These are phyloP conservation scores for Anoplophora glabripennis DNA, from an alignment of 1,140 invertebrate species.

Conservation along the genomic window DNA sequence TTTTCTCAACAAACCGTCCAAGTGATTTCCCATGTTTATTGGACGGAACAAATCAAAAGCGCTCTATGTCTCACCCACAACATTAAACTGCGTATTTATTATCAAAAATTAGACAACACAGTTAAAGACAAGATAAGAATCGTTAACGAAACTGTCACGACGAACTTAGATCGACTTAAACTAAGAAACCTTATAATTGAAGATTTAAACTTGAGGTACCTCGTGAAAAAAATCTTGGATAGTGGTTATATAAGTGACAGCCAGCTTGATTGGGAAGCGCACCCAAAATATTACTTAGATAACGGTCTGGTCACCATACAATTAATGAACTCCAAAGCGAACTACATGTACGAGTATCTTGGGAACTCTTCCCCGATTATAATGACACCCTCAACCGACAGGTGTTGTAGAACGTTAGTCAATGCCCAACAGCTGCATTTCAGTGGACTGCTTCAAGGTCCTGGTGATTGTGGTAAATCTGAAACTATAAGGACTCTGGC, in stretches of 20 bases:
- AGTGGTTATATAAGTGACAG: not conserved
- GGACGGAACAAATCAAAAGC: constrained; percentile 25
- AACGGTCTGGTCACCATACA: constrained; percentile 71
- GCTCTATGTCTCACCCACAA: constrained; percentile 20
- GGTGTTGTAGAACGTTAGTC: constrained; percentile 81
- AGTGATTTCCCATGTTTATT: constrained; percentile 19
- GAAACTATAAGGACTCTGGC: constrained; percentile 80
- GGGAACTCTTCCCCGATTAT: constrained; percentile 71
- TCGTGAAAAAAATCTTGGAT: constrained; percentile 11
- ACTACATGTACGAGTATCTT: constrained; percentile 90
- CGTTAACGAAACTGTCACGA: constrained; percentile 4
- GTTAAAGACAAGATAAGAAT: constrained; percentile 22
- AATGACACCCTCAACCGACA: constrained; percentile 75
- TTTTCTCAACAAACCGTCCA: constrained; percentile 24
- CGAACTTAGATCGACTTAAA: constrained; percentile 9
- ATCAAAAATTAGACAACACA: constrained; percentile 11
- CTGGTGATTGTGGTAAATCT: constrained; percentile 82
- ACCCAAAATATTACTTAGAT: constrained; percentile 87
- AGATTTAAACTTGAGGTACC: constrained; percentile 19
- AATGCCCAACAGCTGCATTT: constrained; percentile 76
- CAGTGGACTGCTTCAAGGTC: constrained; percentile 76
- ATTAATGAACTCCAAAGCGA: constrained; percentile 79
- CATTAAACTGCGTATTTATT: constrained; percentile 22
- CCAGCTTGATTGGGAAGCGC: constrained; percentile 84
- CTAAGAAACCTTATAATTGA: constrained; percentile 18